These are phyloP conservation scores for Caenorhabditis drosophilae DNA, from an alignment of 2,888 invertebrate species.

Conservation along the genomic window DNA sequence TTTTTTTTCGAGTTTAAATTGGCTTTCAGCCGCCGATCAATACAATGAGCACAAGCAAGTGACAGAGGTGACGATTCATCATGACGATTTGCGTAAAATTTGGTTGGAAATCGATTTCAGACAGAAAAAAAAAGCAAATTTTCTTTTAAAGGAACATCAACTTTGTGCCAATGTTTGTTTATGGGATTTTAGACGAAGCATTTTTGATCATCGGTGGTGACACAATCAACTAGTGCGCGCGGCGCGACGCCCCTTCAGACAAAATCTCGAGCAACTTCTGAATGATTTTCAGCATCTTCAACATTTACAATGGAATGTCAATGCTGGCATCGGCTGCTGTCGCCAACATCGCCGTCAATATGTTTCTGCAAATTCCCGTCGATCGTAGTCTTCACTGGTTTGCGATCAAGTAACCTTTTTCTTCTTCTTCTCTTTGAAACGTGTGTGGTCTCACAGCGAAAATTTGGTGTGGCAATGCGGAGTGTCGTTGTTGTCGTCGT, in stretches of 20 bases:
- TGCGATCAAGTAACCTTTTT: slow-evolving; percentile 11
- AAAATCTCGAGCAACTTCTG: background rate
- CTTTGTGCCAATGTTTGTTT: slow-evolving; percentile 35
- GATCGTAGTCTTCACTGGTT: slow-evolving; percentile 13
- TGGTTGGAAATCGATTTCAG: slow-evolving; percentile 8
- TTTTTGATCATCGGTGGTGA: slow-evolving; percentile 34
- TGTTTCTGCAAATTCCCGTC: slow-evolving; percentile 30
- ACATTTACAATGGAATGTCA: slow-evolving; percentile 39
- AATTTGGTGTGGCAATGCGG: too few species aligned
- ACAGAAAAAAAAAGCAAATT: background rate
- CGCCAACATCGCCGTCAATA: slow-evolving; percentile 29
- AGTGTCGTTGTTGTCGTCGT: too few species aligned
- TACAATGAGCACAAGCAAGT: slow-evolving; percentile 39
- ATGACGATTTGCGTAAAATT: slow-evolving; percentile 26
- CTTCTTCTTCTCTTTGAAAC: too few species aligned
- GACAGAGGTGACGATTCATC: slow-evolving; percentile 18
- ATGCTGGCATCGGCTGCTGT: slow-evolving; percentile 37
- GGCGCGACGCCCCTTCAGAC: too few species aligned
- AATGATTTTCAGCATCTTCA: slow-evolving; percentile 22
- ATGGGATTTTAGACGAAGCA: slow-evolving; percentile 24
- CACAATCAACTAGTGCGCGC: slow-evolving; percentile 29
- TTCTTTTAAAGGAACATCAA: slow-evolving; percentile 21
- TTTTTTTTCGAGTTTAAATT: background rate
- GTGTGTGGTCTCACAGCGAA: too few species aligned
- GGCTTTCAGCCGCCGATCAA: slow-evolving; percentile 29